phyloP scores from a whole-genome alignment of 2,888 invertebrate species.

The Nasonia oneida region DNA sequence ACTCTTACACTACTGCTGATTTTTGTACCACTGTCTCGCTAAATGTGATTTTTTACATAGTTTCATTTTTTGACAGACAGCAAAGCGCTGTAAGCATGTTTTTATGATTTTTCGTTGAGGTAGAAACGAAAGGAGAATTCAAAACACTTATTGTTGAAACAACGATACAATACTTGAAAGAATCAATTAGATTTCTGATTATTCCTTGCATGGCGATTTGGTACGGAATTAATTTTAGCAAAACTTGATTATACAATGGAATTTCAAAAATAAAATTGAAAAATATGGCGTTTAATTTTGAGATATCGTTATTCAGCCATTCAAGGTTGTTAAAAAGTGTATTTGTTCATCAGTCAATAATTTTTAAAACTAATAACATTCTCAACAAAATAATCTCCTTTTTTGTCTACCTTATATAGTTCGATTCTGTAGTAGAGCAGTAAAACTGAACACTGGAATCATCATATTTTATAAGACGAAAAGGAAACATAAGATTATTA shows the following conservation, averaged over 20 bases:
- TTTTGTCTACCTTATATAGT: background rate
- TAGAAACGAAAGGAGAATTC: slow-evolving; percentile 9
- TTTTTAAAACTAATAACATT: background rate
- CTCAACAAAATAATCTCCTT: background rate
- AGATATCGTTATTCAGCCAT: background rate
- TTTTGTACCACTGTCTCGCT: background rate
- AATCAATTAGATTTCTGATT: background rate
- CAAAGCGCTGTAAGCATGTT: slow-evolving; percentile 8
- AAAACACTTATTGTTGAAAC: background rate
- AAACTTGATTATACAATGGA: too few relatives aligned
- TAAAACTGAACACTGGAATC: background rate
- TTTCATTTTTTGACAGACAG: background rate
- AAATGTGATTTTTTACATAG: background rate
- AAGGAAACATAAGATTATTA: background rate
- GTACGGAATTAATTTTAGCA: background rate
- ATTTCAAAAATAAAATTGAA: background rate
- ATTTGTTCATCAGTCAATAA: background rate
- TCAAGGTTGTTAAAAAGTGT: background rate
- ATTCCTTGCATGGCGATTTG: background rate
- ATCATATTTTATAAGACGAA: background rate
- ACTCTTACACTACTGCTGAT: slow-evolving; percentile 1
- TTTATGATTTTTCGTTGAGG: background rate
- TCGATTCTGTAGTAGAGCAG: background rate
- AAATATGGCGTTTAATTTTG: background rate
- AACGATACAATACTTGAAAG: background rate